Conservation (phyloP, 2,888 invertebrate species). For the Xylophagus ater region DNA sequence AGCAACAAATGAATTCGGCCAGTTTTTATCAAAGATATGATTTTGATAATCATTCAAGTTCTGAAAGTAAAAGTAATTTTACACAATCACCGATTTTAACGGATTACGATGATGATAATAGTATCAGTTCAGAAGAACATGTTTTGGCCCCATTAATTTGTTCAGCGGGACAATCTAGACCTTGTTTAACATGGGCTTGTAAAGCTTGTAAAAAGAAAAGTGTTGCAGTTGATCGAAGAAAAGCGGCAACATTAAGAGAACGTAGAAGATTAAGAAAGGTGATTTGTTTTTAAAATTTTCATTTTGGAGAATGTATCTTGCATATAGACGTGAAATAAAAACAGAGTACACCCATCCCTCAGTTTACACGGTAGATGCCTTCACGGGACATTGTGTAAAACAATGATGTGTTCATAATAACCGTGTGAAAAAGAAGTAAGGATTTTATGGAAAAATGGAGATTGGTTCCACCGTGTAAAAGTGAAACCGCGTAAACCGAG, state of each 20-base stretch:
- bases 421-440: too few species aligned
- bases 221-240: constrained; percentile 87
- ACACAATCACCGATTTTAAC: constrained; percentile 33
- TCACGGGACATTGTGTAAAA: too few species aligned
- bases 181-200: constrained; percentile 93
- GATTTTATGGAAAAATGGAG: too few species aligned
- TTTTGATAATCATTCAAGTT: constrained; percentile 10
- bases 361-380: too few species aligned
- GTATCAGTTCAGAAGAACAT: constrained; percentile 38
- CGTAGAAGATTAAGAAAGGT: constrained; percentile 87
- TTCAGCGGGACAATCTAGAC: constrained; percentile 43
- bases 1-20: constrained; percentile 12
- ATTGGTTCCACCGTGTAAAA: too few species aligned
- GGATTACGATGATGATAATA: constrained; percentile 37
- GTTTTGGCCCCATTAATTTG: constrained; percentile 40
- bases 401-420: too few species aligned
- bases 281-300: constrained; percentile 14
- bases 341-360: too few species aligned
- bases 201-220: constrained; percentile 95
- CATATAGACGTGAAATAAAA: too few species aligned
- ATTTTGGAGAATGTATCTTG: too few species aligned
- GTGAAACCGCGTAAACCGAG: too few species aligned
- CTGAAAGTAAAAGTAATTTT: constrained; percentile 8
- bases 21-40: constrained; percentile 11
- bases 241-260: constrained; percentile 94